Evolutionary conservation across 2,113 vertebrate genomes (phyloP), one percentile per base, ranked within the genome.

Genomic region (Anolis carolinensis): DNA sequence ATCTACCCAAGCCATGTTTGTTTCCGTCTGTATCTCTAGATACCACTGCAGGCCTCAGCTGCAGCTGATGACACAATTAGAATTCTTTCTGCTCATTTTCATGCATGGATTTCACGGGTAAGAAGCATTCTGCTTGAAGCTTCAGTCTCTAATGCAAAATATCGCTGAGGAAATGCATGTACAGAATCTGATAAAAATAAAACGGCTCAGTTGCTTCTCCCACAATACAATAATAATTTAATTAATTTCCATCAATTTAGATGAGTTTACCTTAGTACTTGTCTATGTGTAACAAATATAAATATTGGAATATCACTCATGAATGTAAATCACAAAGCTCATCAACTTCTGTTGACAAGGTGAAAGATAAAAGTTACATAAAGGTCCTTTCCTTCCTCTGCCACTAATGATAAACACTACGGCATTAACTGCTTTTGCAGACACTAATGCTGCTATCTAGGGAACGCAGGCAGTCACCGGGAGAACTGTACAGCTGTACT

Each of bases 401-500:
- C 93, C 95, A 94, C 92, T 96, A 95, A 97, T 96, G 96, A 97
- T 96, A 97, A 97, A 97, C 93, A 96, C 65, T 6, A 10, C 7
- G 7, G 94, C 92, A 95, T 95, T 96, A 96, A 95, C 95, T 95
- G 93, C 93, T 95, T 95, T 93, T 95, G 92, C 92, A 97, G 96
- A 94, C 93, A 92, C 94, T 96, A 96, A 97, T 96, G 95, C 95
- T 92, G 89, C 95, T 96, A 97, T 97, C 96, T 95, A 91, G 96
- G 93, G 96, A 97, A 90, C 92, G 85, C 96, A 97, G 96, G 95
- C 95, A 95, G 92, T 90, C 92, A 95, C 95, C 91, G 95, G 85
- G 93, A 96, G 94, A 96, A 96, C 94, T 93, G 95, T 93, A 95
- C 92, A 93, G 95, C 94, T 96, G 94, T 93, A 94, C 93, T 95